Evolutionary conservation across 2,888 invertebrate species (phyloP).

Genomic region (Elmis aenea): DNA sequence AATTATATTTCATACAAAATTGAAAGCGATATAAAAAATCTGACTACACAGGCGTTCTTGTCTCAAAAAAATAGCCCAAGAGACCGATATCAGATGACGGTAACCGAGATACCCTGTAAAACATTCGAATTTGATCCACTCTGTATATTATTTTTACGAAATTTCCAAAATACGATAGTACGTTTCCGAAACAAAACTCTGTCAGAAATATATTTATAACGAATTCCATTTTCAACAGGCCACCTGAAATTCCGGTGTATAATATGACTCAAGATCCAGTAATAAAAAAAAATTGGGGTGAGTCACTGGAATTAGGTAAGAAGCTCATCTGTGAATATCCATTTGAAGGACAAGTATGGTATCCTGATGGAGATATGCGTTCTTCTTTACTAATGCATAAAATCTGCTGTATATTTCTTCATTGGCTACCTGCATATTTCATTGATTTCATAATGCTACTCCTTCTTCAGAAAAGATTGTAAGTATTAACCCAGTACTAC

Average conservation of each 20-base stretch:
- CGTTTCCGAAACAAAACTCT: too few relatives aligned
- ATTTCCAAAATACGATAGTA: too few relatives aligned
- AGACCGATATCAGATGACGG: too few relatives aligned
- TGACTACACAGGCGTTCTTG: too few relatives aligned
- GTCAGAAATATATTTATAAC: too few relatives aligned
- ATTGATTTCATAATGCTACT: slow-evolving; percentile 75
- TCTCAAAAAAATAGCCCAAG: too few relatives aligned
- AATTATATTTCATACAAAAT: too few relatives aligned
- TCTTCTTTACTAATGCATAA: slow-evolving; percentile 64
- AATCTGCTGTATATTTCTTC: slow-evolving; percentile 70
- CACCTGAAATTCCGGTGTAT: slow-evolving; percentile 72
- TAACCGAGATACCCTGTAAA: too few relatives aligned
- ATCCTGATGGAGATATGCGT: slow-evolving; percentile 74
- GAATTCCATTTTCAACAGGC: slow-evolving; percentile 47
- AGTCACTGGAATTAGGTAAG: slow-evolving; percentile 72
- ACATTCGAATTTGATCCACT: not conserved
- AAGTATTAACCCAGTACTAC: too few relatives aligned
- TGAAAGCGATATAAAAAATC: too few relatives aligned
- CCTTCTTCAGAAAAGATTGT: slow-evolving; percentile 77
- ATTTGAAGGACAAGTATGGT: slow-evolving; percentile 82
- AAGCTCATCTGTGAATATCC: slow-evolving; percentile 70
- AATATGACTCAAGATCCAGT: slow-evolving; percentile 85
- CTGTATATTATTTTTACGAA: not conserved
- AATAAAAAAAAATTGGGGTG: slow-evolving; percentile 80
- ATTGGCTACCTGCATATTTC: slow-evolving; percentile 75